Percentiles rank a stretch among this genome's conserved stretches.
These are phyloP conservation scores for Peucedramus taeniatus DNA, from an alignment of 2,113 vertebrate genomes.

Conservation along the genomic window DNA sequence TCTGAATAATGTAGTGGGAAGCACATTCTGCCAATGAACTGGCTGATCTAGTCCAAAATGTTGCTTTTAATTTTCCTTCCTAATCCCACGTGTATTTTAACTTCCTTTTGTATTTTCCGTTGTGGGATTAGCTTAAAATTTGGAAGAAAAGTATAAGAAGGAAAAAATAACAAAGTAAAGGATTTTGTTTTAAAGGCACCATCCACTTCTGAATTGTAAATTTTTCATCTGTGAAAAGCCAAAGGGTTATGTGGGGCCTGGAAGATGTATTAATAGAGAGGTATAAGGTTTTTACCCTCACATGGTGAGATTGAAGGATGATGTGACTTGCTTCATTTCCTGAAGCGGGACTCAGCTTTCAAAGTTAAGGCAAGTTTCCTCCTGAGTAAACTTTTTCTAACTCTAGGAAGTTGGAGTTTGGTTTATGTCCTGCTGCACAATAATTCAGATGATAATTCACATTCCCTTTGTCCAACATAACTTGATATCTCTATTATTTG, in stretches of 20 bases:
- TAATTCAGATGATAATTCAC: slow-evolving; percentile 32
- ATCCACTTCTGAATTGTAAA: not conserved
- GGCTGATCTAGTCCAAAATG: slow-evolving; percentile 26
- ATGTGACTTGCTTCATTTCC: slow-evolving; percentile 58
- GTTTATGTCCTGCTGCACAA: slow-evolving; percentile 45
- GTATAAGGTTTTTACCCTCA: slow-evolving; percentile 3
- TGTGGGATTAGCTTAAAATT: slow-evolving; percentile 14
- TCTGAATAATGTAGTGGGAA: slow-evolving; percentile 66
- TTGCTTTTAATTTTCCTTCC: slow-evolving; percentile 51
- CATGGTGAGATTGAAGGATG: slow-evolving; percentile 53
- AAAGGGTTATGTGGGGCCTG: not conserved
- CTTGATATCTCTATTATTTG: slow-evolving; percentile 46
- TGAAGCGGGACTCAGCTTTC: slow-evolving; percentile 34
- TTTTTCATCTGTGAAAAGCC: slow-evolving; percentile 2
- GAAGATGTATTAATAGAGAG: slow-evolving; percentile 36
- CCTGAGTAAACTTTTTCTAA: slow-evolving; percentile 46
- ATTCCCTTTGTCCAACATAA: slow-evolving; percentile 33
- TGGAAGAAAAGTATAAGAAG: not conserved
- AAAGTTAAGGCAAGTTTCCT: slow-evolving; percentile 42
- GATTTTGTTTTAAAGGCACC: not conserved
- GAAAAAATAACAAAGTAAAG: not conserved
- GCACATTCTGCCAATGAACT: slow-evolving; percentile 52
- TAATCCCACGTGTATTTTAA: slow-evolving; percentile 37
- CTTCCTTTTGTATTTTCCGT: slow-evolving; percentile 38
- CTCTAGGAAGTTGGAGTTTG: slow-evolving; percentile 39